A percentile compares a stretch with the other conserved stretches of the same genome.
Conservation (phyloP, 2,888 invertebrate species). For the Callyntrura guangdongensis region DNA sequence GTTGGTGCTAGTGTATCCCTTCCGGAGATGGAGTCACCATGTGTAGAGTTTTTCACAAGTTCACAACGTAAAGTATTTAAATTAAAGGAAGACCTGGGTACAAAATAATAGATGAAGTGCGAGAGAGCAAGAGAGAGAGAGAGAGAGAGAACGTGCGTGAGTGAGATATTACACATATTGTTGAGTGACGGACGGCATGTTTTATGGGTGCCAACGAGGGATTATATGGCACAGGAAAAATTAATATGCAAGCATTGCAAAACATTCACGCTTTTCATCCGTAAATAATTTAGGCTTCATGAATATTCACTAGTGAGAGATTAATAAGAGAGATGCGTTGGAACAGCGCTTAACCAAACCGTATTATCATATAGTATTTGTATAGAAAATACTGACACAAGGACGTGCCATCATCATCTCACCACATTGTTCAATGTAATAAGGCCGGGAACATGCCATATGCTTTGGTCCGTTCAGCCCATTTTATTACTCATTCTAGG, state of each 20-base stretch:
- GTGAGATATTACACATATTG: neutral
- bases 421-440: too few relatives aligned
- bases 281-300: slow-evolving; percentile 17
- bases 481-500: too few relatives aligned
- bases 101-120: neutral
- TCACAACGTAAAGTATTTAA: neutral
- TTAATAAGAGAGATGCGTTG: neutral
- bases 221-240: neutral
- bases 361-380: too few relatives aligned
- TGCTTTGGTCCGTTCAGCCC: too few relatives aligned
- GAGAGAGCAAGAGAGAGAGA: too few relatives aligned
- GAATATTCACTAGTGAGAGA: slow-evolving; percentile 8
- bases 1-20: neutral
- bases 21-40: slow-evolving; percentile 4
- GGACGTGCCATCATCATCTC: too few relatives aligned
- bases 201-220: neutral
- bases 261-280: neutral
- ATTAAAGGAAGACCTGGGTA: neutral
- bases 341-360: neutral
- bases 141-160: too few relatives aligned
- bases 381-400: too few relatives aligned
- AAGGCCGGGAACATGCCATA: too few relatives aligned
- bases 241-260: slow-evolving; percentile 19
- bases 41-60: neutral
- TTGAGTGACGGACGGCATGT: slow-evolving; percentile 6